Evolutionary conservation across 2,113 vertebrate genomes (phyloP), one percentile per base, ranked within the genome.

Genomic region (Symphodus melops): DNA sequence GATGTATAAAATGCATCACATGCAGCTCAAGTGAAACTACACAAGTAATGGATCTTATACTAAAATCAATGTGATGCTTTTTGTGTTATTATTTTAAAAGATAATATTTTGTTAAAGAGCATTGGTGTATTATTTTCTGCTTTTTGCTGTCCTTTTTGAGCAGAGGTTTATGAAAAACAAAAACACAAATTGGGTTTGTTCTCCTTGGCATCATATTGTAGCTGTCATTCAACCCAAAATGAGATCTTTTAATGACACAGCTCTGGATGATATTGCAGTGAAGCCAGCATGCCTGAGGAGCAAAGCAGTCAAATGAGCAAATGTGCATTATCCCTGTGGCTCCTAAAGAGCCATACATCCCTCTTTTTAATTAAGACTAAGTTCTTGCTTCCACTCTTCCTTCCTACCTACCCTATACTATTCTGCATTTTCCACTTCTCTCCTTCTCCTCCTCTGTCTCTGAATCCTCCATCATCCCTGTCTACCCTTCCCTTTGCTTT

Each of bases 351-450:
- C 86, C 83, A 89, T 85, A 84, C 78, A 90, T 90, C 82, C 58
- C 83, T 86, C 75, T 77, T 76, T 85, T 83, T 89, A 92, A 92
- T 91, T 88, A 90, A 83, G 83, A 89, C 80, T 63, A 89, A 87
- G 55, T 64, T 80, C 76, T 60, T 48, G 64, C 73, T 84, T 70
- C 73, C 25, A 75, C 53, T 60, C 72, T 65, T 52, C 84, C 72
- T 65, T 52, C 84, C 63, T 82, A 17, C 33, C 68, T 25, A 65
- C 67, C 39, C 69, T 67, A 60, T 70, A 36, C 61, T 56, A 67
- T 62, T 83, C 52, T 72, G 65, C 62, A 67, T 65, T 71, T 52
- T 33, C 63, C 49, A 28, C 53, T 21, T 28, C 25, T 74, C 46
- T 54, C n/a, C 57, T 37, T 28, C 28, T 62, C 23, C 28, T 33